Percentiles rank a stretch among this genome's conserved stretches.
Evolutionary conservation across 2,797 vertebrate species (phyloP).

Genomic region (Chiloscyllium punctatum): DNA sequence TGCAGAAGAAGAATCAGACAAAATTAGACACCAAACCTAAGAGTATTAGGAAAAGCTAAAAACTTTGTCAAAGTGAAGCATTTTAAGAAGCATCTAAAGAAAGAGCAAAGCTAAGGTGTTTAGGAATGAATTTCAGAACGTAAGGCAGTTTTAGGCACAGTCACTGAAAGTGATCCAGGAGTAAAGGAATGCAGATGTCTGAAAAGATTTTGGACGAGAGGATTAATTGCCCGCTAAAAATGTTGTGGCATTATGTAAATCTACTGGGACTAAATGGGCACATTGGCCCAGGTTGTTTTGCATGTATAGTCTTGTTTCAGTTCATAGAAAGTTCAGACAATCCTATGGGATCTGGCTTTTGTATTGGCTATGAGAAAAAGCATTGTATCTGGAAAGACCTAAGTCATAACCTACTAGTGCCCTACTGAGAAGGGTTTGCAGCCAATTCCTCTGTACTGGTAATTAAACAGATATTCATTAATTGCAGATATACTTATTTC

Average conservation of each 20-base stretch:
- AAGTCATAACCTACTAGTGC: neutral
- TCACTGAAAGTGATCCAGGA: neutral
- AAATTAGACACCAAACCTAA: neutral
- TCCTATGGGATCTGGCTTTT: neutral
- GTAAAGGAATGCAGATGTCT: neutral
- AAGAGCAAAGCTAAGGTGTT: neutral
- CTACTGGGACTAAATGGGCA: neutral
- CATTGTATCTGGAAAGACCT: neutral
- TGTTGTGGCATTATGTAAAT: neutral
- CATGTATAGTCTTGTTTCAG: neutral
- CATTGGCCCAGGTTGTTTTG: neutral
- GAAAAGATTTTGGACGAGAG: neutral
- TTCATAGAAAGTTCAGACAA: neutral
- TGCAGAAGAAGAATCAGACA: neutral
- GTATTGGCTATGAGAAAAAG: neutral
- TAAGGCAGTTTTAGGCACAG: neutral
- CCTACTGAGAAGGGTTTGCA: neutral
- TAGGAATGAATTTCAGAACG: neutral
- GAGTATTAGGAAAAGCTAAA: neutral
- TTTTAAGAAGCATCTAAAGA: neutral
- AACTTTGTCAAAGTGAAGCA: neutral
- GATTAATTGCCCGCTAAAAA: neutral
- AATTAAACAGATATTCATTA: neutral
- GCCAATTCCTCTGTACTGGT: neutral
- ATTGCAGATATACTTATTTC: neutral